phyloP scores from a whole-genome alignment of 2,797 vertebrate genomes.

The Adrianichthys oophorus region DNA sequence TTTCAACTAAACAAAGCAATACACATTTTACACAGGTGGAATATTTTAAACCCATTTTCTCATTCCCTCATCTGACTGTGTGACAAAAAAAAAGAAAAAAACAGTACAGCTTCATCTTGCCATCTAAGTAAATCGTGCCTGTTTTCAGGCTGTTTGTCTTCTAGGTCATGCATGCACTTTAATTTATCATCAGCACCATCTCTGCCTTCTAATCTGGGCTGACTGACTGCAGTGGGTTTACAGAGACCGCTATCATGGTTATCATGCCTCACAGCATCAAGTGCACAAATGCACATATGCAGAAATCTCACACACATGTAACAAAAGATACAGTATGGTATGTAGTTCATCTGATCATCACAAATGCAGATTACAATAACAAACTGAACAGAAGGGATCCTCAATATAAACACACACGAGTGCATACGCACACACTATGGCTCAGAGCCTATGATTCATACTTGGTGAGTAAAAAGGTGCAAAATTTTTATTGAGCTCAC shows the following conservation, averaged over 20 bases:
- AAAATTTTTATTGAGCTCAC: slow-evolving; percentile 33
- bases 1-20: slow-evolving; percentile 9
- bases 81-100: slow-evolving; percentile 7
- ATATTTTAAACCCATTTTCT: slow-evolving; percentile 8
- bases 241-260: slow-evolving; percentile 33
- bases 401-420: slow-evolving; percentile 13
- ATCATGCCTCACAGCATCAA: slow-evolving; percentile 33
- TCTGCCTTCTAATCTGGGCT: slow-evolving; percentile 55
- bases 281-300: neutral
- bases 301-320: slow-evolving; percentile 16
- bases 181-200: slow-evolving; percentile 55
- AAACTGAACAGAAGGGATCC: slow-evolving; percentile 42
- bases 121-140: slow-evolving; percentile 46
- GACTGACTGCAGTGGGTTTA: slow-evolving; percentile 42
- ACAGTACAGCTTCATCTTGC: slow-evolving; percentile 26
- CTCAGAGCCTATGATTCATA: slow-evolving; percentile 48
- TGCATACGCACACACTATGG: slow-evolving; percentile 6
- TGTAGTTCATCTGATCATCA: slow-evolving; percentile 65
- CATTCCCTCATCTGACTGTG: slow-evolving; percentile 6
- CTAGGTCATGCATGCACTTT: slow-evolving; percentile 43
- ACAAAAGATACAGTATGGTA: slow-evolving; percentile 12
- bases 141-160: slow-evolving; percentile 53
- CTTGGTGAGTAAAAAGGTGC: slow-evolving; percentile 44
- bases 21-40: slow-evolving; percentile 1
- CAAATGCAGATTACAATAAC: slow-evolving; percentile 44